A percentile compares a stretch with the other conserved stretches of the same genome.
These are phyloP conservation scores for Parotocinclus haroldoi DNA, from an alignment of 2,797 vertebrate genomes.

Conservation along the genomic window DNA sequence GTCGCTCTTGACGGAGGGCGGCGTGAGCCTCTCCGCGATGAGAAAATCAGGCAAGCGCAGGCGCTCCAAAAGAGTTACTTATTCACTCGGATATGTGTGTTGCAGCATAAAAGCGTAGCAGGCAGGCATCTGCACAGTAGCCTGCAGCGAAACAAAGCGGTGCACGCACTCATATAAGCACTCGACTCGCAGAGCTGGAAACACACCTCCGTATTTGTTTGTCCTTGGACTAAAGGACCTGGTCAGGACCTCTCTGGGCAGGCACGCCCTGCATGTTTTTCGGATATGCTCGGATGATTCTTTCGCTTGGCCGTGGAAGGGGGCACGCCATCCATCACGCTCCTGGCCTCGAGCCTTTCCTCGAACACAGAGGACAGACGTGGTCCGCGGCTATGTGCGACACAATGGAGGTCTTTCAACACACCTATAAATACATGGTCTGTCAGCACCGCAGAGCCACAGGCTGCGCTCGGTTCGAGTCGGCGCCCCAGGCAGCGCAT, in stretches of 20 bases:
- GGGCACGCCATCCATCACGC: conserved; percentile 76
- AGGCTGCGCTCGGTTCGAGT: conserved; percentile 67
- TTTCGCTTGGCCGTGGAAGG: conserved; percentile 69
- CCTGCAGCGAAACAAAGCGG: conserved; percentile 27
- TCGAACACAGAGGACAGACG: conserved; percentile 80
- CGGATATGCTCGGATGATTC: conserved; percentile 70
- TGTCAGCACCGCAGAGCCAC: conserved; percentile 72
- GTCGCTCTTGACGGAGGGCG: conserved; percentile 5
- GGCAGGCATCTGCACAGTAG: conserved; percentile 7
- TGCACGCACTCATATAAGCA: conserved; percentile 13
- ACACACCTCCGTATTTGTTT: background rate
- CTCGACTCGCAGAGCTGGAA: background rate
- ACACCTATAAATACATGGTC: conserved; percentile 82
- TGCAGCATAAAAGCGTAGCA: background rate
- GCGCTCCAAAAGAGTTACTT: conserved; percentile 1
- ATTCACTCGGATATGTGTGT: conserved; percentile 21
- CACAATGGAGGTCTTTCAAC: conserved; percentile 82
- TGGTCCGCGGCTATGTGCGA: conserved; percentile 76
- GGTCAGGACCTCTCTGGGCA: conserved; percentile 25
- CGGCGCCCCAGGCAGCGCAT: conserved; percentile 72
- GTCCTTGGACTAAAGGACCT: conserved; percentile 23
- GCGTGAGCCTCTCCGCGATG: background rate
- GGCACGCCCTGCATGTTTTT: conserved; percentile 15
- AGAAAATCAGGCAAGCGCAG: conserved; percentile 2
- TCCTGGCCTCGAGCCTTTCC: conserved; percentile 70